Conservation (phyloP, 2,797 vertebrate species). For the Paguma larvata region DNA sequence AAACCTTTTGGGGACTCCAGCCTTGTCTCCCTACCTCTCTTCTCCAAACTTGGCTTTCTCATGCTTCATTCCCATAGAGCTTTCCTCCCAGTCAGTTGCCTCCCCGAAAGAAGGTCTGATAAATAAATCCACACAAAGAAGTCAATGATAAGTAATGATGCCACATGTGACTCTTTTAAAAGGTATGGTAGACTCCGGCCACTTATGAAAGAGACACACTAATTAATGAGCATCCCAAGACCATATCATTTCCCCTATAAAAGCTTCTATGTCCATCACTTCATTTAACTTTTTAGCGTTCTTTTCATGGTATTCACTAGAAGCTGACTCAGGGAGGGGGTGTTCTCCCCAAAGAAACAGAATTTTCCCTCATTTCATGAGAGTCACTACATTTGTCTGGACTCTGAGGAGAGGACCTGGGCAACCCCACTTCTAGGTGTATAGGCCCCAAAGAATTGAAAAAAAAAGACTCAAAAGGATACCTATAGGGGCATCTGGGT, state of each 20-base stretch:
- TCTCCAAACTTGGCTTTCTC: conserved; percentile 39
- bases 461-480: no score
- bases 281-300: conserved; percentile 43
- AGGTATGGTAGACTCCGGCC: neutral
- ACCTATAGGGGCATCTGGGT: no score
- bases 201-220: conserved; percentile 15
- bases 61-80: neutral
- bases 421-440: neutral
- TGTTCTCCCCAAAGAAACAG: neutral
- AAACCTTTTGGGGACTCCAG: neutral
- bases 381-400: neutral
- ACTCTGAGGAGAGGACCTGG: neutral
- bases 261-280: neutral
- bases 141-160: conserved; percentile 14
- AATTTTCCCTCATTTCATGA: conserved; percentile 42
- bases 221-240: conserved; percentile 18
- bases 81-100: neutral
- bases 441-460: neutral
- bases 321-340: neutral
- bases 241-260: neutral
- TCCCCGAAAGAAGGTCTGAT: neutral
- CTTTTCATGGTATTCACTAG: conserved; percentile 39
- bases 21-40: neutral
- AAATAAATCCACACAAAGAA: conserved; percentile 51
- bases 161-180: conserved; percentile 10